These are phyloP conservation scores for Habroteleia sp. DNA, from an alignment of 2,888 invertebrate species.

Conservation along the genomic window DNA sequence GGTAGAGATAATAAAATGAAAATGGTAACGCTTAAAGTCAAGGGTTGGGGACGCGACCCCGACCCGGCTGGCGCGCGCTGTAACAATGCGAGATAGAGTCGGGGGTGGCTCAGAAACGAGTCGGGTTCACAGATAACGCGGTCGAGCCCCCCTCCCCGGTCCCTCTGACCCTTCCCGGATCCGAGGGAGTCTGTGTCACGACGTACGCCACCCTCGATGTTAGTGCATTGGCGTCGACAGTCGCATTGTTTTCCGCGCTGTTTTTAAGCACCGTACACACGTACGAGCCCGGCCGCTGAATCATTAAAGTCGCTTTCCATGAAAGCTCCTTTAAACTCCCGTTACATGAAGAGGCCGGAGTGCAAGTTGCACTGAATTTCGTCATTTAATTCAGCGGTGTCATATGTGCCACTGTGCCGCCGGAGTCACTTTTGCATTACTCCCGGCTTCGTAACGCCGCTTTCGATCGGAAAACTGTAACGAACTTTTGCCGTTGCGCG, in stretches of 20 bases:
- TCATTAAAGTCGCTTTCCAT: constrained; percentile 58
- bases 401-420: constrained; percentile 37
- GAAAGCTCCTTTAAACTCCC: constrained; percentile 59
- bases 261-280: constrained; percentile 52
- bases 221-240: constrained; percentile 72
- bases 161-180: constrained; percentile 43
- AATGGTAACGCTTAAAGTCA: constrained; percentile 75
- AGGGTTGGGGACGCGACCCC: constrained; percentile 66
- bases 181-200: constrained; percentile 54
- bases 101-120: constrained; percentile 68
- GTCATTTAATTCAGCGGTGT: constrained; percentile 28
- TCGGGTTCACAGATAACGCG: constrained; percentile 75
- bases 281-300: constrained; percentile 33
- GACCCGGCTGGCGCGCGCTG: constrained; percentile 63
- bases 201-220: constrained; percentile 59
- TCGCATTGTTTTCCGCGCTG: constrained; percentile 65
- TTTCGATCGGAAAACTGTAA: constrained; percentile 33
- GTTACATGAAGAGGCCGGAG: constrained; percentile 31
- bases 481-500: constrained; percentile 15
- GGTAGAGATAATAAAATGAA: constrained; percentile 76
- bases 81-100: constrained; percentile 74
- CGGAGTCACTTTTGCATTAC: constrained; percentile 44
- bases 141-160: constrained; percentile 41
- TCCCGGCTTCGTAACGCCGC: constrained; percentile 1
- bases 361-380: constrained; percentile 57